These are phyloP conservation scores for Alcis repandata DNA, from an alignment of 2,888 invertebrate genomes.

Conservation along the genomic window DNA sequence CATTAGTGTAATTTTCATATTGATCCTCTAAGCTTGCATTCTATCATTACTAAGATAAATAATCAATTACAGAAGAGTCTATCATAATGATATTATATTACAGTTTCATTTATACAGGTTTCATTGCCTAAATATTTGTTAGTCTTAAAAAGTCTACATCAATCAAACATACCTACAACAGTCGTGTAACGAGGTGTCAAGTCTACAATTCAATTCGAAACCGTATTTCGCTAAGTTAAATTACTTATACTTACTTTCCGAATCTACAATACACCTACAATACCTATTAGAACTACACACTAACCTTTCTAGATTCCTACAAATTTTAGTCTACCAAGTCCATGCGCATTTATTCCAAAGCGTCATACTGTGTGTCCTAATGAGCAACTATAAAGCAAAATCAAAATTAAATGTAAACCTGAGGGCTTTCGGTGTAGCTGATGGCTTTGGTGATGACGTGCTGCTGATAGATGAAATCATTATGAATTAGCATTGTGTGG, in stretches of 20 bases:
- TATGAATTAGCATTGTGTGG: conserved; percentile 65
- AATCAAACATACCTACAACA: background rate
- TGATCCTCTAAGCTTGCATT: background rate
- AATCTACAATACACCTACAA: background rate
- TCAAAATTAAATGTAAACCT: conserved; percentile 75
- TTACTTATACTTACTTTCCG: background rate
- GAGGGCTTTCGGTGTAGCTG: conserved; percentile 85
- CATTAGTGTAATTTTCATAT: background rate
- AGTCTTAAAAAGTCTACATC: background rate
- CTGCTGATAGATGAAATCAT: conserved; percentile 81
- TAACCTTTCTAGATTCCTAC: background rate
- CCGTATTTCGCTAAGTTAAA: background rate
- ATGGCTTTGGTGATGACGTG: conserved; percentile 85
- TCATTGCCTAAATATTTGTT: background rate
- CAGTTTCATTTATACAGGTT: background rate
- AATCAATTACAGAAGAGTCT: background rate
- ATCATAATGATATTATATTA: background rate
- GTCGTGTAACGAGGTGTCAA: background rate
- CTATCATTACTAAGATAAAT: background rate
- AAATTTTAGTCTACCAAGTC: conserved; percentile 1
- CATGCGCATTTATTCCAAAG: conserved; percentile 37
- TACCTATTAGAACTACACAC: background rate
- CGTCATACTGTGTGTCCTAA: conserved; percentile 25
- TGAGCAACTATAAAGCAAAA: conserved; percentile 36
- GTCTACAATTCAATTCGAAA: background rate